These are phyloP conservation scores for Leiothrix lutea DNA, from an alignment of 2,113 vertebrate genomes.

Conservation along the genomic window DNA sequence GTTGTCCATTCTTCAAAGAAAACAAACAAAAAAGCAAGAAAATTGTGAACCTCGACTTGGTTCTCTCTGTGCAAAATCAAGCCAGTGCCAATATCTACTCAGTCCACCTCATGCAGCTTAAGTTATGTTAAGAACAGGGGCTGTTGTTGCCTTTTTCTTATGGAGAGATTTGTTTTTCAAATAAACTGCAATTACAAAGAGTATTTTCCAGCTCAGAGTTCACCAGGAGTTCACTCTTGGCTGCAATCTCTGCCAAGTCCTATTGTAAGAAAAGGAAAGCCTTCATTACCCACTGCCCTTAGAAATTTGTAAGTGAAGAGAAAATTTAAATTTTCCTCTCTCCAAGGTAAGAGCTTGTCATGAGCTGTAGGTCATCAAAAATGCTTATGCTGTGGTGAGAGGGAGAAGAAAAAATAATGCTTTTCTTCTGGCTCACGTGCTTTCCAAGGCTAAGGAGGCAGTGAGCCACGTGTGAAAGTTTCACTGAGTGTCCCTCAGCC, in stretches of 20 bases:
- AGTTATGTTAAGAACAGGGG: neutral
- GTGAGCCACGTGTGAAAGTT: neutral
- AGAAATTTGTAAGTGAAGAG: neutral
- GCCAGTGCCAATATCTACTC: fast-evolving
- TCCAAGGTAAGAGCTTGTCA: neutral
- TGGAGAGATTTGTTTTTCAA: neutral
- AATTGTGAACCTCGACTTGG: neutral
- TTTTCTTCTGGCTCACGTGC: neutral
- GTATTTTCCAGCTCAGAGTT: neutral
- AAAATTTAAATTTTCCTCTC: neutral
- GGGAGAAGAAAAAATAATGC: neutral
- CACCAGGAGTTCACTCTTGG: neutral
- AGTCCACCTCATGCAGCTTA: neutral
- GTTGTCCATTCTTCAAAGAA: slow-evolving; percentile 83
- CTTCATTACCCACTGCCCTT: neutral
- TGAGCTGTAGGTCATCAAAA: neutral
- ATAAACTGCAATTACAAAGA: neutral
- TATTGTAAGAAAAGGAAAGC: neutral
- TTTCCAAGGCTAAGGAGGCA: neutral
- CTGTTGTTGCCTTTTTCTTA: neutral
- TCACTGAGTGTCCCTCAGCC: neutral
- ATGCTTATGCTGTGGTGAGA: neutral
- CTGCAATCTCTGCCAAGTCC: neutral
- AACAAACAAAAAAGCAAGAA: neutral
- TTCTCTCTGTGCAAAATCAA: neutral